These are phyloP conservation scores for Dryomyza anilis DNA, from an alignment of 2,888 invertebrate species.

Conservation along the genomic window DNA sequence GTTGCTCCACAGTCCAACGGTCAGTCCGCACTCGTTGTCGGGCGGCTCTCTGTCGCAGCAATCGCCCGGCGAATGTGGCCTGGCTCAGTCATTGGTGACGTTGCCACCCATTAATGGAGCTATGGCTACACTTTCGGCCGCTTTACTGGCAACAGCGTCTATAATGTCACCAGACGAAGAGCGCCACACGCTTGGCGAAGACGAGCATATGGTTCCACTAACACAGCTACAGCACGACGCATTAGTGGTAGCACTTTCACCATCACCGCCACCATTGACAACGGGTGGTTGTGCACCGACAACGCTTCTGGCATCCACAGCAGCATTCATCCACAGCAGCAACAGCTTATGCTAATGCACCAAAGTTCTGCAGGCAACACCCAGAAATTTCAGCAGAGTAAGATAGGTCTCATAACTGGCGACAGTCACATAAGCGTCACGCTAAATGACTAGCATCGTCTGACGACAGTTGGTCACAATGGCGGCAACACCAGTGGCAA, in stretches of 20 bases:
- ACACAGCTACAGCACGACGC: slow-evolving; percentile 63
- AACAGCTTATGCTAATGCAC: slow-evolving; percentile 8
- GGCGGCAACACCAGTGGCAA: slow-evolving; percentile 26
- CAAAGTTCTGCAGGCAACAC: background rate
- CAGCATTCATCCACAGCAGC: slow-evolving; percentile 12
- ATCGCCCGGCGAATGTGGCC: slow-evolving; percentile 63
- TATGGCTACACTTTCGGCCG: slow-evolving; percentile 60
- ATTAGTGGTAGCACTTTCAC: slow-evolving; percentile 62
- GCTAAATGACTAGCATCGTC: slow-evolving; percentile 30
- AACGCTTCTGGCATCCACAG: slow-evolving; percentile 12
- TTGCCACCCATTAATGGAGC: slow-evolving; percentile 54
- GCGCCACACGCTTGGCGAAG: slow-evolving; percentile 49
- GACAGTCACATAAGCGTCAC: slow-evolving; percentile 37
- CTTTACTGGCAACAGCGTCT: slow-evolving; percentile 38
- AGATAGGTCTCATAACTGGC: slow-evolving; percentile 28
- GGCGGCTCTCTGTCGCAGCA: slow-evolving; percentile 59
- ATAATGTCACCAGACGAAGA: slow-evolving; percentile 50
- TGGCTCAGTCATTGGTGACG: slow-evolving; percentile 36
- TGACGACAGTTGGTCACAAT: slow-evolving; percentile 28
- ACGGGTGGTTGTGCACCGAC: slow-evolving; percentile 45
- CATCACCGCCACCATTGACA: slow-evolving; percentile 63
- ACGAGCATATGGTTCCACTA: slow-evolving; percentile 62
- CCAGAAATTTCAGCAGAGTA: background rate
- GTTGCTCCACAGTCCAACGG: slow-evolving; percentile 68
- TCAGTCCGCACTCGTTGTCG: slow-evolving; percentile 71